phyloP scores from a whole-genome alignment of 2,888 invertebrate genomes.

The Antitype chi region DNA sequence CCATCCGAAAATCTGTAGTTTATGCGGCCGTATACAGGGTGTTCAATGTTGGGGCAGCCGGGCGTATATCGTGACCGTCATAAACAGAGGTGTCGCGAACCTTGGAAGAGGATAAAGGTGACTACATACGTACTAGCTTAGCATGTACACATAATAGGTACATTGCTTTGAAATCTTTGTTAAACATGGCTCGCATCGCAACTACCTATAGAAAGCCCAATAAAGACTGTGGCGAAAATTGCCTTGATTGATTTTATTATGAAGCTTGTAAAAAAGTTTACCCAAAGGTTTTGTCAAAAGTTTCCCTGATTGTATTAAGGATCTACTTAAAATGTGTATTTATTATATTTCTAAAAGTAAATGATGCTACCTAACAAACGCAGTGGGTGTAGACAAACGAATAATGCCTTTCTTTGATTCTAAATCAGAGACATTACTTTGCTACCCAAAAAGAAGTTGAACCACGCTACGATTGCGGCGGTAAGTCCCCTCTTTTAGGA shows the following conservation, averaged over 20 bases:
- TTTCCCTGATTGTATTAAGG: not conserved
- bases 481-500: too few relatives aligned
- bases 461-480: too few relatives aligned
- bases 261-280: not conserved
- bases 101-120: conserved; percentile 35
- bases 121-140: conserved; percentile 6
- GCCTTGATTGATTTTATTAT: not conserved
- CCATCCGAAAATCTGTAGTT: conserved; percentile 54
- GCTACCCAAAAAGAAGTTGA: not conserved
- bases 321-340: not conserved
- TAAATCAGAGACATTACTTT: not conserved
- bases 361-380: not conserved
- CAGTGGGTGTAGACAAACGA: not conserved
- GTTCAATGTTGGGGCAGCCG: conserved; percentile 41
- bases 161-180: conserved; percentile 6
- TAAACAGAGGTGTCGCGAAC: conserved; percentile 52
- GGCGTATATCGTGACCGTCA: conserved; percentile 49
- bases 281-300: too few relatives aligned
- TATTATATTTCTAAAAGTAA: not conserved
- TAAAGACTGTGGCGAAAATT: not conserved
- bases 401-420: not conserved
- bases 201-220: not conserved
- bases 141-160: not conserved
- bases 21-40: conserved; percentile 42
- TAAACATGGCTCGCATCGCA: conserved; percentile 10